A percentile compares a stretch with the other conserved stretches of the same genome.
These are phyloP conservation scores for Nyctibius bracteatus DNA, from an alignment of 2,113 vertebrate genomes.

Conservation along the genomic window DNA sequence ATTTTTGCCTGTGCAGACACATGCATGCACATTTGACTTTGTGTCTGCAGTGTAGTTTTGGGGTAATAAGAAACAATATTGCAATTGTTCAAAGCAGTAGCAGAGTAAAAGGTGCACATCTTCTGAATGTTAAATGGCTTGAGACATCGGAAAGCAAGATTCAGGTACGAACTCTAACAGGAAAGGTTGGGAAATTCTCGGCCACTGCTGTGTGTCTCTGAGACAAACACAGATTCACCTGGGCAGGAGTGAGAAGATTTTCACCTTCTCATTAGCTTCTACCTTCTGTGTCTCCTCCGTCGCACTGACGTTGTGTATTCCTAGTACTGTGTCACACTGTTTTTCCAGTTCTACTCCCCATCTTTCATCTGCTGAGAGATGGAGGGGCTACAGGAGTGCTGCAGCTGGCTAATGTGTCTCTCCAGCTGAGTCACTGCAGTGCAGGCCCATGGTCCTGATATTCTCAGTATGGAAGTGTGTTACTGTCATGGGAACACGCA, in stretches of 20 bases:
- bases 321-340: accelerated
- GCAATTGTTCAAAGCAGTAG: not conserved
- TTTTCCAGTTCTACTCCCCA: not conserved
- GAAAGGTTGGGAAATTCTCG: not conserved
- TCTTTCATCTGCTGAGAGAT: not conserved
- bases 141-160: not conserved
- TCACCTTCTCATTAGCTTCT: not conserved
- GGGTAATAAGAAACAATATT: not conserved
- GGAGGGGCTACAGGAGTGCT: not conserved
- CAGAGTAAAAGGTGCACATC: not conserved
- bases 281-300: not conserved
- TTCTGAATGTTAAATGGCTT: not conserved
- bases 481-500: not conserved
- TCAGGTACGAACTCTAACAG: not conserved
- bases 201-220: not conserved
- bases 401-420: not conserved
- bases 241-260: not conserved
- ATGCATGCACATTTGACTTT: not conserved
- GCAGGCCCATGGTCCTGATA: accelerated
- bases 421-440: not conserved
- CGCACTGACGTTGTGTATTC: not conserved
- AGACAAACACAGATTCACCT: not conserved
- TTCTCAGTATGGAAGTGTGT: not conserved
- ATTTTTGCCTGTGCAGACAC: not conserved
- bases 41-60: not conserved